These are phyloP conservation scores for Tragulus kanchil DNA, from an alignment of 2,113 vertebrate genomes.

Conservation along the genomic window DNA sequence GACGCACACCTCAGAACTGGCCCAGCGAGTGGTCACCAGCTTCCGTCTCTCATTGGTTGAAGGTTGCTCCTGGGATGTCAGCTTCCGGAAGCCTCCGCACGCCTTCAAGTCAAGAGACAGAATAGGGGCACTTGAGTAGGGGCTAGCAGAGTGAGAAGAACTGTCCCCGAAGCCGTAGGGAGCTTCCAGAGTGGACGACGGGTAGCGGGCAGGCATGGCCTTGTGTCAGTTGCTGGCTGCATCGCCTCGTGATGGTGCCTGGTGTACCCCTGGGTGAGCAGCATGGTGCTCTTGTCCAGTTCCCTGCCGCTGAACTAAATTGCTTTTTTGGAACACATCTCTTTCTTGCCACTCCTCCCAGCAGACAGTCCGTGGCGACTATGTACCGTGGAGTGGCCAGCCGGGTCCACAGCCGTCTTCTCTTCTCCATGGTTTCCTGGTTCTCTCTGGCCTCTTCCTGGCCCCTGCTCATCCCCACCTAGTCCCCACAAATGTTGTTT, in stretches of 20 bases:
- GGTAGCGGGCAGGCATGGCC: accelerated
- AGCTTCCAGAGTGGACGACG: background rate
- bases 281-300: accelerated
- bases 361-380: background rate
- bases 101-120: background rate
- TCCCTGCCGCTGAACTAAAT: accelerated
- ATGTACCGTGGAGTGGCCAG: background rate
- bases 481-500: background rate
- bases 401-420: background rate
- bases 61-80: background rate
- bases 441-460: background rate
- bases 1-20: background rate
- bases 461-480: background rate
- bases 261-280: accelerated
- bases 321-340: accelerated
- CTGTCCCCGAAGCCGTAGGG: background rate
- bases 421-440: background rate
- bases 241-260: accelerated
- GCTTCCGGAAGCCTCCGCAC: background rate
- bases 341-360: accelerated
- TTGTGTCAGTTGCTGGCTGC: accelerated
- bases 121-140: background rate
- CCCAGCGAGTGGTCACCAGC: too few relatives aligned
- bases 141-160: background rate
- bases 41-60: background rate